Base-by-base conservation (phyloP, 1,140 invertebrate species). In the Dolichoris vasculosae region DNA sequence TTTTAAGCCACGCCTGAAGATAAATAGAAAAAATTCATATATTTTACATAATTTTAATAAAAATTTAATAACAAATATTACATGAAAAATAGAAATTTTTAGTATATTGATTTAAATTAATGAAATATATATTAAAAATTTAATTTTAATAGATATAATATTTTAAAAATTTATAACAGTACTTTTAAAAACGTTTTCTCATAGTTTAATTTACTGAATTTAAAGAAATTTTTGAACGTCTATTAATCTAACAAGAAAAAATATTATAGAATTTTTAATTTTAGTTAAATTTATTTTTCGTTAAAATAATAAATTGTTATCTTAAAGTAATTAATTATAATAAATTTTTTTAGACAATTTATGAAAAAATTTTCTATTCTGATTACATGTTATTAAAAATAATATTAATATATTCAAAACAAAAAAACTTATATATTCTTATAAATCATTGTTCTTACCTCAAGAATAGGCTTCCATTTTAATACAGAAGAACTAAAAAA, bases 401-500 rank as follows among this genome's bases (percentile, higher is more conserved):
- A n/a, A n/a, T n/a, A n/a, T 32, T 35, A 26, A 26, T 73, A 3
- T 48, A 48, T 75, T 75, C n/a, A 46, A 73, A 40, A 26, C 6
- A 46, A 46, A 35, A 35, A 30, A 30, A 30, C 17, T 30, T 15
- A 23, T 48, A 26, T 75, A 75, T 75, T 46, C 13, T 48, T 75
- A 75, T 9, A 71, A 15, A 40, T 75, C 13, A 51, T 77, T 38
- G 20, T 55, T 35, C 40, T 71, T 92, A 95, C 95, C 93, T 96
- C 94, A 9, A 97, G 89, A 88, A 97, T 95, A 0, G 96, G 96
- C 83, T 92, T 93, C 97, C 97, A 98, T 87, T 96, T 95, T 23
- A 98, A 93, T 0, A 97, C 97, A 6, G 97, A 98, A 15, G 97
- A 96, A 88, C 97, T 98, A 90, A 98, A 95, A 92, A 97, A 99